Evolutionary conservation across 2,113 vertebrate species (phyloP), one percentile per base, ranked within the genome.

Genomic region (Eclectus roratus): DNA sequence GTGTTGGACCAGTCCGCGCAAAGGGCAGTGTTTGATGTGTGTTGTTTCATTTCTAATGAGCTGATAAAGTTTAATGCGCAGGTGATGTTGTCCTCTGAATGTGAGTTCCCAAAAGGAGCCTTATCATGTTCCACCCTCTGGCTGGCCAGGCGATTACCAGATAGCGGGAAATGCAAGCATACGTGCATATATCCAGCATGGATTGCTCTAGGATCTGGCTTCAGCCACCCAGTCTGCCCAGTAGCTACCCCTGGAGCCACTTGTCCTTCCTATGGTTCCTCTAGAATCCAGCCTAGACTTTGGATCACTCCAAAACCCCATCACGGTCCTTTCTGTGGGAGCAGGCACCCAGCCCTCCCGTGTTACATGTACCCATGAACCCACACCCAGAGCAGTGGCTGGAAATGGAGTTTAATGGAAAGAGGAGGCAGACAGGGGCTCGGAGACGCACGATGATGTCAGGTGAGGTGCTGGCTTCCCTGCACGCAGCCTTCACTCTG

Each of bases 1-100:
- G 2, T 18, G 4, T 31, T 41, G 55, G 18, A 46, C 0, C 3
- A 4, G 41, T 6, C 0, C 0, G 3, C 50, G 20, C 63, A 33
- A 76, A 94, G 46, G 47, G 12, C 56, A 33, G 24, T 63, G 8
- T 17, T 72, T 23, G 2, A 17, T 3, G 6, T 24, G 15, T 29
- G 9, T n/a, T 4, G 3, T 89, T 82, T 25, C 15, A 60, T 43
- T 77, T 37, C 13, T 24, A 33, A 49, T 4, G 28, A 33, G n/a
- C 6, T 64, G 23, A 31, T 25, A 20, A 35, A 78, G 29, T 43
- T 58, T 63, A 68, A 44, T 7, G 20, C 31, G 47, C 47, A 44
- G 43, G 24, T 1, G 3, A 47, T 7, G 4, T 33, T 35, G 17
- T 58, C 31, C 52, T 58, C 46, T 33, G 31, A 41, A 52, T 46